phyloP scores from a whole-genome alignment of 2,113 vertebrate species.

The Mystacornis crossleyi region DNA sequence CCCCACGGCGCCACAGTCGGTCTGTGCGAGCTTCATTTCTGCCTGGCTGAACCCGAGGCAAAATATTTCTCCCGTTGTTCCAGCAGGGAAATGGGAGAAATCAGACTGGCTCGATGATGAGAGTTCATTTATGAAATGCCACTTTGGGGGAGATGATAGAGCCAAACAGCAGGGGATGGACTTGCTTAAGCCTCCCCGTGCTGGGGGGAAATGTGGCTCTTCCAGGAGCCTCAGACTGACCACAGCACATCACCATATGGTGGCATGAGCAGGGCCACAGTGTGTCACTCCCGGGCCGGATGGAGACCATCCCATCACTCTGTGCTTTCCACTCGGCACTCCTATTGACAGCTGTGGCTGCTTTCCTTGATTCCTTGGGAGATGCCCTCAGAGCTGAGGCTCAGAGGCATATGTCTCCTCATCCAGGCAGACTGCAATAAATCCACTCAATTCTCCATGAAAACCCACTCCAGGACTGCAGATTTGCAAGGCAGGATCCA shows the following conservation, averaged over 20 bases:
- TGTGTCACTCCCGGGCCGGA: not conserved
- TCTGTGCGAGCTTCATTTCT: not conserved
- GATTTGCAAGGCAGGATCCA: not conserved
- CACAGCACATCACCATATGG: not conserved
- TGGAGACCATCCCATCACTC: not conserved
- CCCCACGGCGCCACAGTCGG: rapidly evolving
- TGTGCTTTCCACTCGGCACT: rapidly evolving
- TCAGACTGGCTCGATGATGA: not conserved
- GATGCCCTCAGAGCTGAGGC: not conserved
- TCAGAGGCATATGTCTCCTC: rapidly evolving
- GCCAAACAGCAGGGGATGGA: not conserved
- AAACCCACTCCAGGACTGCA: not conserved
- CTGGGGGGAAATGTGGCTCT: not conserved
- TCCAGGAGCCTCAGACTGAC: not conserved
- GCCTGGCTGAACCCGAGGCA: not conserved
- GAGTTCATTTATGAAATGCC: not conserved
- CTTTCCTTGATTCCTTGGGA: not conserved
- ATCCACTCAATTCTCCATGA: not conserved
- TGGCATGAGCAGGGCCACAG: not conserved
- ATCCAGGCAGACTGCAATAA: rapidly evolving
- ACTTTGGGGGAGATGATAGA: not conserved
- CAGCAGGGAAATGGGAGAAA: not conserved
- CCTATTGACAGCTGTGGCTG: not conserved
- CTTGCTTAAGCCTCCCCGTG: not conserved
- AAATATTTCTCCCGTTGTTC: not conserved